A percentile compares a stretch with the other conserved stretches of the same genome.
phyloP scores from a whole-genome alignment of 2,113 vertebrate species.

The Rhinogobius similis region DNA sequence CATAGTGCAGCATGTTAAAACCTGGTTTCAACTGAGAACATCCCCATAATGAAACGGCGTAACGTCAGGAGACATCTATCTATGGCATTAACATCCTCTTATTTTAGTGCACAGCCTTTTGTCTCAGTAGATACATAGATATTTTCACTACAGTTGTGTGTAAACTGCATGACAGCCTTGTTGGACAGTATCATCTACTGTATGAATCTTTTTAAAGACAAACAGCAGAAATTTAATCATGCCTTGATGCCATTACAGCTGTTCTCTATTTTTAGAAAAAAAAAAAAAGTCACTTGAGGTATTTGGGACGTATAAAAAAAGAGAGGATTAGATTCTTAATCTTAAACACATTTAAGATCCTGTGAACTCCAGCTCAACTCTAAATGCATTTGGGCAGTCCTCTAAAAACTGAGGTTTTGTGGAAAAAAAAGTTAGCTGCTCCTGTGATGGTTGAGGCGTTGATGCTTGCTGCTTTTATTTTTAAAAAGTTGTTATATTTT shows the following conservation, averaged over 20 bases:
- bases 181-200: neutral
- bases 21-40: neutral
- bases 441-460: neutral
- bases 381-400: neutral
- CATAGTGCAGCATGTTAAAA: neutral
- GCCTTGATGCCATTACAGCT: neutral
- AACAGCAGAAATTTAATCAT: neutral
- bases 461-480: constrained; percentile 6
- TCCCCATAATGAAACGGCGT: neutral
- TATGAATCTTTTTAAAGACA: neutral
- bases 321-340: neutral
- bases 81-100: neutral
- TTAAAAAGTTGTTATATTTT: neutral
- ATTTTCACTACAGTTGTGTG: neutral
- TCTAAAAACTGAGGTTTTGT: neutral
- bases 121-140: neutral
- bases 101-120: constrained; percentile 4
- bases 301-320: neutral
- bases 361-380: neutral
- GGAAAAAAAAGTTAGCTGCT: neutral
- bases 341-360: neutral
- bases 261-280: neutral
- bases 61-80: neutral
- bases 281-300: neutral
- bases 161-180: neutral